Base-by-base conservation (phyloP, 2,888 invertebrate species). In the Catocala nupta region DNA sequence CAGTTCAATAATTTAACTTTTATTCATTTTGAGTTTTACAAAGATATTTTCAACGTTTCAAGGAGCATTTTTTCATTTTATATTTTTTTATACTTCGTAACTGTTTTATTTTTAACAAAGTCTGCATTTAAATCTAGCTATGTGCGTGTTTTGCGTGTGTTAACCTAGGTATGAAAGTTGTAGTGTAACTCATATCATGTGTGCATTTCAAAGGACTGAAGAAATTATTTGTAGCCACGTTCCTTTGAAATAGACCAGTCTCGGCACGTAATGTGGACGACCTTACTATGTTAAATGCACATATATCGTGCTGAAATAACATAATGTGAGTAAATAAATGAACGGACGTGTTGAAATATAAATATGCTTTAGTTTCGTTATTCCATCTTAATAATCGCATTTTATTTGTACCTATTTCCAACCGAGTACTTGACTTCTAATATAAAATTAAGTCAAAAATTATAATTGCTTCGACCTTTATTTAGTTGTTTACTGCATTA, bases 1-100 rank as follows among this genome's bases (percentile, higher is more conserved):
- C 53, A 55, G 47, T 48, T n/a, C 11, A 33, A 42, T 36, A 11
- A 60, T 45, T 64, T 67, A 57, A 55, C 57, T 52, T 66, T 34
- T 34, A 45, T 36, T 45, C 45, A 8, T 45, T 13, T 39, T 8
- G 39, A 51, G 13, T 51, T 51, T 9, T 36, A 36, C 51, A 51
- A 39, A 50, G n/a, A 34, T 51, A 51, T 39, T 51, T 12, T 51
- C 9, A 36, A 36, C 12, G 8, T 36, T 36, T n/a, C 39, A 39
- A 39, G n/a, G 49, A 33, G 13, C 36, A 39, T 51, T 6, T 51
- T 51, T 13, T n/a, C 12, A 11, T 39, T 51, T 33, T 33, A 33
- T 34, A n/a, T 51, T 51, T 36, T 51, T 34, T 1, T 50, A 50
- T 12, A 3, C 11, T 51, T 51, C 36, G 33, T 36, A 36, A 51